Percentiles rank a stretch among this genome's conserved stretches.
These are phyloP conservation scores for Gnatocerus cornutus DNA, from an alignment of 2,888 invertebrate genomes.

Conservation along the genomic window DNA sequence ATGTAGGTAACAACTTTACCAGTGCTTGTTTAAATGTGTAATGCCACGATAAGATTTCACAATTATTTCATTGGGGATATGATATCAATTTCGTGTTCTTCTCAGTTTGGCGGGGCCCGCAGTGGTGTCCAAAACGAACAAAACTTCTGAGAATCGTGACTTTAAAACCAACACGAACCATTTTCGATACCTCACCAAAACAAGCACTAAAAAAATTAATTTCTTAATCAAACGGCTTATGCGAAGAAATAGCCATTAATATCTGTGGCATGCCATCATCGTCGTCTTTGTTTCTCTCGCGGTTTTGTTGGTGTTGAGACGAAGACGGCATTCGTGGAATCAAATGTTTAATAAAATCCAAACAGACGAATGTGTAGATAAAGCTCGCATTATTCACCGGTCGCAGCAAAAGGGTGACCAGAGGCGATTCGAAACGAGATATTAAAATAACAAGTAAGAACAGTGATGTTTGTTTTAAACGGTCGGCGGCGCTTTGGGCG, in stretches of 20 bases:
- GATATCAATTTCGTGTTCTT: background rate
- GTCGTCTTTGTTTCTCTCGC: conserved; percentile 48
- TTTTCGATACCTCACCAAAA: conserved; percentile 40
- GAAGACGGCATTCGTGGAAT: conserved; percentile 59
- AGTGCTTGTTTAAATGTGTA: too few species aligned
- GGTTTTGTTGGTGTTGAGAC: conserved; percentile 36
- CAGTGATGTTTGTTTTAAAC: conserved; percentile 71
- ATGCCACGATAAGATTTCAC: too few species aligned
- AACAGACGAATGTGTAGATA: conserved; percentile 67
- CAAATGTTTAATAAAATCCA: conserved; percentile 66
- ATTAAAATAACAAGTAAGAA: conserved; percentile 71
- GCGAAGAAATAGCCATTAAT: conserved; percentile 55
- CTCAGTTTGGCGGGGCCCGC: background rate
- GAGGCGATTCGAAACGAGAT: conserved; percentile 68
- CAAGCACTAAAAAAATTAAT: conserved; percentile 53
- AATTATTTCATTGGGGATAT: too few species aligned
- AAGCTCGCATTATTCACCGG: conserved; percentile 66
- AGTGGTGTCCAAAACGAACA: conserved; percentile 13
- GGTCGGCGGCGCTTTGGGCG: conserved; percentile 69
- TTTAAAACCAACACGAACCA: conserved; percentile 22
- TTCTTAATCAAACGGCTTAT: conserved; percentile 59
- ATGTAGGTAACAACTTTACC: too few species aligned
- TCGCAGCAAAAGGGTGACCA: conserved; percentile 62
- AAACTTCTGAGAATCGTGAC: conserved; percentile 35
- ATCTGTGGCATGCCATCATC: conserved; percentile 43